Conservation (phyloP, 2,113 vertebrate genomes). For the Engraulis encrasicolus region DNA sequence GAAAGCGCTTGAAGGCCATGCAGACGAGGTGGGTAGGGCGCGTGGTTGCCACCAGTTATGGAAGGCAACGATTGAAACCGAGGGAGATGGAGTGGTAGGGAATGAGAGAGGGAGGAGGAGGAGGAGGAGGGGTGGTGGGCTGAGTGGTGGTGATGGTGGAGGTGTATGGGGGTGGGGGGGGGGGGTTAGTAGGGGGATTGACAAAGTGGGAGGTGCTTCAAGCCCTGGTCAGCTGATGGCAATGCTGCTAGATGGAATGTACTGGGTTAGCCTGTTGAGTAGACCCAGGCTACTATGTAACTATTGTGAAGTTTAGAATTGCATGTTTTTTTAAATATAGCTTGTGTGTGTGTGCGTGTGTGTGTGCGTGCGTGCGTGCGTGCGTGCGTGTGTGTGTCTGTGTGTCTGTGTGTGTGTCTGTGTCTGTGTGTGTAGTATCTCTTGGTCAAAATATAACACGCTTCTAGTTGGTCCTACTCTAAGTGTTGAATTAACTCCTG, state of each 20-base stretch:
- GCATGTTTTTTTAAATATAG: conserved; percentile 26
- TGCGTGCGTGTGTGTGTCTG: no score
- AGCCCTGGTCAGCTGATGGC: background rate
- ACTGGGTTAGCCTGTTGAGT: conserved; percentile 26
- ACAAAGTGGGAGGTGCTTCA: no score
- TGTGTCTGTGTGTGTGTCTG: no score
- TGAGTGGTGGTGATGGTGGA: no score
- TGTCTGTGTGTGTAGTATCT: no score
- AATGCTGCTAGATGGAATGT: background rate
- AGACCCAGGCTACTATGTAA: background rate
- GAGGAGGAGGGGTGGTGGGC: conserved; percentile 50
- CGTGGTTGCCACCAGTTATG: conserved; percentile 22
- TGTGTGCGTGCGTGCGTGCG: no score
- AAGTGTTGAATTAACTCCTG: no score
- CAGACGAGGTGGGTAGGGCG: background rate
- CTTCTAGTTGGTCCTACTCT: no score
- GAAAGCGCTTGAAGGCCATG: background rate
- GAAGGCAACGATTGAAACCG: background rate
- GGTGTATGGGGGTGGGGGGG: background rate
- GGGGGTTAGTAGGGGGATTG: conserved; percentile 21
- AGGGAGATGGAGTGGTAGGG: background rate
- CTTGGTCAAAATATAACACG: no score
- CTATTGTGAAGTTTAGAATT: conserved; percentile 19
- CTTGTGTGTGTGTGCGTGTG: conserved; percentile 24
- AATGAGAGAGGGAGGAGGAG: conserved; percentile 46